These are phyloP conservation scores for Heliopora coerulea DNA, from an alignment of 92 coral and sea anemone species.

Conservation along the genomic window DNA sequence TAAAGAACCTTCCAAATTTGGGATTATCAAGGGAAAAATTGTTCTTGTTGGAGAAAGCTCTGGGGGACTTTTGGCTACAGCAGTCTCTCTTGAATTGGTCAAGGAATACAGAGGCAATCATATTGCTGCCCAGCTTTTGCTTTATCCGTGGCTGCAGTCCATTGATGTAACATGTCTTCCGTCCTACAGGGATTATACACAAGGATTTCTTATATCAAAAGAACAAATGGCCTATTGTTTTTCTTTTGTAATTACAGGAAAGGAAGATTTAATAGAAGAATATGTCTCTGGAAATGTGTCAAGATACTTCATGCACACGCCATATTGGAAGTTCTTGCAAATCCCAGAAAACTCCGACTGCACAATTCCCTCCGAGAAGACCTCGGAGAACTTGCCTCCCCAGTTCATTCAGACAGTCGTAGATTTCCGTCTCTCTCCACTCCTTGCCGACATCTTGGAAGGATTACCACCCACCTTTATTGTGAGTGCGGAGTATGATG, in stretches of 20 bases:
- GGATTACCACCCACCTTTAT: neutral
- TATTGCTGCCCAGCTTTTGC: constrained; percentile 55
- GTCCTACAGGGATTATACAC: constrained; percentile 58
- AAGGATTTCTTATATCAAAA: constrained; percentile 53
- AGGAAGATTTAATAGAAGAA: constrained; percentile 50
- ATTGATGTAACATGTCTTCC: constrained; percentile 67
- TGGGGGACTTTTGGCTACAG: constrained; percentile 92
- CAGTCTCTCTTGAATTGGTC: constrained; percentile 75
- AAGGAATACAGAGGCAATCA: constrained; percentile 37
- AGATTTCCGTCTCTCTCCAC: neutral
- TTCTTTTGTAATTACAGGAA: constrained; percentile 75
- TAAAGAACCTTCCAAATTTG: constrained; percentile 64
- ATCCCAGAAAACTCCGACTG: constrained; percentile 14
- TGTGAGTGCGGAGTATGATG: constrained; percentile 56
- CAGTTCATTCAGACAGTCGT: neutral
- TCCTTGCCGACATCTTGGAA: neutral
- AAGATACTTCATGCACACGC: constrained; percentile 61
- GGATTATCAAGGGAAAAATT: constrained; percentile 68
- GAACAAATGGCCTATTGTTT: constrained; percentile 58
- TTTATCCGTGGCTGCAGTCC: constrained; percentile 78
- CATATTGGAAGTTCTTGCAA: constrained; percentile 52
- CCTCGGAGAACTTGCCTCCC: neutral
- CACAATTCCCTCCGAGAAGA: neutral
- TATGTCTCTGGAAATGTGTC: constrained; percentile 87
- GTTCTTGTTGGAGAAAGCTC: constrained; percentile 91